Evolutionary conservation across 2,797 vertebrate species (phyloP), one percentile per base, ranked within the genome.

Genomic region (Galaxias olidus): DNA sequence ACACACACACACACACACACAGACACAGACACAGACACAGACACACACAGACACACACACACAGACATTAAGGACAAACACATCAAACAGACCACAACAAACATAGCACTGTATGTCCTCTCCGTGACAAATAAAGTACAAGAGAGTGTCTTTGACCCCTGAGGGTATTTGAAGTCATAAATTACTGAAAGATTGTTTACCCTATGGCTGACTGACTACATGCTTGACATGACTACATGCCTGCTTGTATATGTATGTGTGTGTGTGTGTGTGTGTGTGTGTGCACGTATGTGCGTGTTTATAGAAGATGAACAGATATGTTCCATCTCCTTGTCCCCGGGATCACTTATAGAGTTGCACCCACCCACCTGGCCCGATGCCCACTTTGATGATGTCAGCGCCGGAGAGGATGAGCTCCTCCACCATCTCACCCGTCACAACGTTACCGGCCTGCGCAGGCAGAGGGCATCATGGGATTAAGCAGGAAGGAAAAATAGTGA

Each of bases 361-460:
- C 59, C 43, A 84, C 91, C 90, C 86, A 97, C 97, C 97, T 91
- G 98, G 97, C 69, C 97, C 98, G 0, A 99, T 95, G 74, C 98
- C 98, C 83, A 99, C 98, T 97, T 99, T 99, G 81, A 99, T 97
- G 77, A 99, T 96, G 79, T 99, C 98, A 71, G 98, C 98, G 65
- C 98, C 98, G 0, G 96, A 93, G 54, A 99, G 94, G 84, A 98
- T 95, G 61, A 99, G 95, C 75, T 99, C 98, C 82, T 99, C 98
- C 66, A 99, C 98, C 98, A 99, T 99, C 87, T 99, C 98, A 55
- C 98, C 98, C 0, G 98, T 99, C 55, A 99, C 98, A 81, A 99
- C 98, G 1, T 99, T 99, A 18, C 98, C 98, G 63, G 98, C 98
- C 98, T 98, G 84, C 54, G 58, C 67, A 66, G 6, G n/a, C 49